A percentile compares a stretch with the other conserved stretches of the same genome.
These are phyloP conservation scores for Aphidius colemani DNA, from an alignment of 2,888 invertebrate species.

Conservation along the genomic window DNA sequence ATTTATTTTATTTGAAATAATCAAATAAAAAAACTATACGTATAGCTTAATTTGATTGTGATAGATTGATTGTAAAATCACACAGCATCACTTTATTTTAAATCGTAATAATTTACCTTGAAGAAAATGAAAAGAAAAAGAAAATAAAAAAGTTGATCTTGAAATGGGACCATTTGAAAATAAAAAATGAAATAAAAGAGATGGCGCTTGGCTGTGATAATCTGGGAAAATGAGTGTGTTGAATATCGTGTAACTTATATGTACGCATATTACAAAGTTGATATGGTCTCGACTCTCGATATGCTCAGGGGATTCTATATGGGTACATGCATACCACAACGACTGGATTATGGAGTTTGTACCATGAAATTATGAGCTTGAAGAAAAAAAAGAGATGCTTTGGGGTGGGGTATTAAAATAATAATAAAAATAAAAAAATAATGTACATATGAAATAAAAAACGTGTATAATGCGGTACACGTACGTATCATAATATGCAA, in stretches of 20 bases:
- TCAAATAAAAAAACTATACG: no score
- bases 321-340: constrained; percentile 33
- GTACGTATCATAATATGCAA: constrained; percentile 47
- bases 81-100: no score
- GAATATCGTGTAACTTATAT: constrained; percentile 29
- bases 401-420: not conserved
- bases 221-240: constrained; percentile 34
- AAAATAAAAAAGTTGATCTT: no score
- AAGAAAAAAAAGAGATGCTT: constrained; percentile 20
- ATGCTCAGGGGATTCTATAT: constrained; percentile 37
- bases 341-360: constrained; percentile 55
- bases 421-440: not conserved
- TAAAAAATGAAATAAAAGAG: not conserved
- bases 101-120: no score
- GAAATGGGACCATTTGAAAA: no score
- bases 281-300: constrained; percentile 30
- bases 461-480: constrained; percentile 45
- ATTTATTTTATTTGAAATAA: no score
- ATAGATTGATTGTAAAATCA: no score
- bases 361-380: constrained; percentile 49
- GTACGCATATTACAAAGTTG: constrained; percentile 46
- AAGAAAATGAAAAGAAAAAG: no score
- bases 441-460: constrained; percentile 29
- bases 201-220: constrained; percentile 20
- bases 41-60: no score